These are phyloP conservation scores for Drosophila ficusphila DNA, from an alignment of 1,140 invertebrate genomes.

Conservation along the genomic window DNA sequence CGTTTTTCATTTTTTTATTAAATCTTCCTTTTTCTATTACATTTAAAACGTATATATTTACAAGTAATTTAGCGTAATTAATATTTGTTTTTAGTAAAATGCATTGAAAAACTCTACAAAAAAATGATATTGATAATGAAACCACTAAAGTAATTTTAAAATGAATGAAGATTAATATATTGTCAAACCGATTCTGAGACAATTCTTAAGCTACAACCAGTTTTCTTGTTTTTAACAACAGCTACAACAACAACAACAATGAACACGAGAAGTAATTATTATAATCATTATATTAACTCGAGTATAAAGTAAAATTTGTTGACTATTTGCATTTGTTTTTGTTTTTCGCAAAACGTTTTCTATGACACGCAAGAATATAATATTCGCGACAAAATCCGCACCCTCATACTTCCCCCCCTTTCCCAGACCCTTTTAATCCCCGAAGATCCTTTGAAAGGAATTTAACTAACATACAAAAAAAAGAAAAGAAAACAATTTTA, in stretches of 20 bases:
- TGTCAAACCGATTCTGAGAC: constrained; percentile 59
- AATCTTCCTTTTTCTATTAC: constrained; percentile 71
- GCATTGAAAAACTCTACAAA: constrained; percentile 64
- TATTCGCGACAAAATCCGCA: constrained; percentile 60
- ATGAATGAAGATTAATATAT: constrained; percentile 43
- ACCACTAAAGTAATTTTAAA: constrained; percentile 71
- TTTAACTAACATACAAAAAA: constrained; percentile 7
- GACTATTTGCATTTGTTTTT: constrained; percentile 82
- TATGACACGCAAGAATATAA: constrained; percentile 44
- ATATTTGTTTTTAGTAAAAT: constrained; percentile 79
- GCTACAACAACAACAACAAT: constrained; percentile 48
- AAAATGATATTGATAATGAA: constrained; percentile 49
- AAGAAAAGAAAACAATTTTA: constrained; percentile 41
- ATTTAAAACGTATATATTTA: constrained; percentile 78
- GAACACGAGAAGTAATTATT: constrained; percentile 57
- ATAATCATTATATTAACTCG: constrained; percentile 69
- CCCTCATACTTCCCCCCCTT: constrained; percentile 13
- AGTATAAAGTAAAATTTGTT: constrained; percentile 71
- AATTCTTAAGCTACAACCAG: constrained; percentile 72
- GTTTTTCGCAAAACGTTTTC: constrained; percentile 81
- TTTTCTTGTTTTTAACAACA: constrained; percentile 82
- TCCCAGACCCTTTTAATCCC: constrained; percentile 13
- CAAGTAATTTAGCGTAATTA: constrained; percentile 80
- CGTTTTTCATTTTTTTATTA: constrained; percentile 59
- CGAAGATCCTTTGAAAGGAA: constrained; percentile 25